These are phyloP conservation scores for Eupithecia tripunctaria DNA, from an alignment of 2,888 invertebrate species.

Conservation along the genomic window DNA sequence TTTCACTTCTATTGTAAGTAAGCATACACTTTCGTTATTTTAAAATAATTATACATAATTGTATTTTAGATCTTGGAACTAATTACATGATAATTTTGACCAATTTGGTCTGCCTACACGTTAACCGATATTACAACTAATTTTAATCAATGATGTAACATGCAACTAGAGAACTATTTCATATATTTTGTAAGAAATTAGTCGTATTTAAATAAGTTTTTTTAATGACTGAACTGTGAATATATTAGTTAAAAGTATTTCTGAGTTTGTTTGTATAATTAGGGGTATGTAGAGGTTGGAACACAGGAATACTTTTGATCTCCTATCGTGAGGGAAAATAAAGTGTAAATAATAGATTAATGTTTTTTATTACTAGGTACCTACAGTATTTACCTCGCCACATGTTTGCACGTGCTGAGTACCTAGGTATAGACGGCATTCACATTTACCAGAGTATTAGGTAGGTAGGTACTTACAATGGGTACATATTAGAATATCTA, in stretches of 20 bases:
- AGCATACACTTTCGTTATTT: neutral
- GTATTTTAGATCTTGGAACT: neutral
- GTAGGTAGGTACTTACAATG: no score
- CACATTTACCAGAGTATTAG: no score
- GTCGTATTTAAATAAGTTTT: constrained; percentile 34
- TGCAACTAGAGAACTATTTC: constrained; percentile 9
- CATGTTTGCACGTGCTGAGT: neutral
- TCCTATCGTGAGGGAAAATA: constrained; percentile 55
- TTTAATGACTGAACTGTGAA: constrained; percentile 44
- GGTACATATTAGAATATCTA: no score
- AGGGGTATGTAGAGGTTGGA: constrained; percentile 27
- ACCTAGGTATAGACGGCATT: no score
- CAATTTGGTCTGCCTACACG: neutral
- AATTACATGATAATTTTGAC: neutral
- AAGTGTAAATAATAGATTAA: constrained; percentile 74
- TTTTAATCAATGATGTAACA: neutral
- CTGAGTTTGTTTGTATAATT: constrained; percentile 39
- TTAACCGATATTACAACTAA: neutral
- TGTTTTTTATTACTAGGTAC: constrained; percentile 12
- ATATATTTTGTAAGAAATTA: constrained; percentile 35
- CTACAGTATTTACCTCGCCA: neutral
- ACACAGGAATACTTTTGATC: constrained; percentile 48
- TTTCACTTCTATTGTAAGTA: no score
- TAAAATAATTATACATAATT: neutral
- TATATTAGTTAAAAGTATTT: constrained; percentile 39